Conservation (phyloP, 2,797 vertebrate genomes). For the Sebastes kiyomatsui region DNA sequence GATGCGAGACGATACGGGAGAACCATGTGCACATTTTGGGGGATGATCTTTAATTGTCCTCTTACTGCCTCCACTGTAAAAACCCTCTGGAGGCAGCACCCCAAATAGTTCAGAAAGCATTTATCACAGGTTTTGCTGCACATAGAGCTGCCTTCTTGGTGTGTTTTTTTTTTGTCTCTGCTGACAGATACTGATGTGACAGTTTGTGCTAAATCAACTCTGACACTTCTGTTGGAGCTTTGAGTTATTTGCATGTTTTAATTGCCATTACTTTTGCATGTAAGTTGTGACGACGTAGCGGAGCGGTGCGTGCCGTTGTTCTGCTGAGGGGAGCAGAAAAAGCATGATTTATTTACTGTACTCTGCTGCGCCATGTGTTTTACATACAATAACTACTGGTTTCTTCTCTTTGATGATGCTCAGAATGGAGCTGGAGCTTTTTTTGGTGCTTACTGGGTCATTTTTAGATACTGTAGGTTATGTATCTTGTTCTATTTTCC, state of each 20-base stretch:
- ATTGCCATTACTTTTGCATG: conserved; percentile 69
- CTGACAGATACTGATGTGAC: conserved; percentile 6
- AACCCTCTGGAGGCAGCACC: neutral
- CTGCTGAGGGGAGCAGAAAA: conserved; percentile 51
- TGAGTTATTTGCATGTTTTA: conserved; percentile 63
- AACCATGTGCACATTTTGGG: neutral
- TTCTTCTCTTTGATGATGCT: conserved; percentile 24
- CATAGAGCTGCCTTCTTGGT: neutral
- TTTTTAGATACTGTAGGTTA: conserved; percentile 27
- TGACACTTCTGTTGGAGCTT: conserved; percentile 40
- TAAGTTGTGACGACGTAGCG: conserved; percentile 6
- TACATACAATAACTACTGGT: conserved; percentile 43
- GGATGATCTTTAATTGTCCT: conserved; percentile 22
- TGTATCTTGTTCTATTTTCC: conserved; percentile 46
- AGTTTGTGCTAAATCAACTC: conserved; percentile 14
- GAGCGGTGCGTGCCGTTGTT: conserved; percentile 44
- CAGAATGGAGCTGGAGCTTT: conserved; percentile 18
- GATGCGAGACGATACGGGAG: conserved; percentile 32
- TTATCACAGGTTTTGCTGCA: conserved; percentile 18
- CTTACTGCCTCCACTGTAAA: conserved; percentile 6
- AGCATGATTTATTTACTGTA: conserved; percentile 73
- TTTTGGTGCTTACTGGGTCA: conserved; percentile 28
- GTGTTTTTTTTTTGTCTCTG: neutral
- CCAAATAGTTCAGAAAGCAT: conserved; percentile 32
- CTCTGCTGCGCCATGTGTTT: conserved; percentile 44